Evolutionary conservation across 2,113 vertebrate genomes (phyloP), one percentile per base, ranked within the genome.

Genomic region (Trematomus loennbergii): DNA sequence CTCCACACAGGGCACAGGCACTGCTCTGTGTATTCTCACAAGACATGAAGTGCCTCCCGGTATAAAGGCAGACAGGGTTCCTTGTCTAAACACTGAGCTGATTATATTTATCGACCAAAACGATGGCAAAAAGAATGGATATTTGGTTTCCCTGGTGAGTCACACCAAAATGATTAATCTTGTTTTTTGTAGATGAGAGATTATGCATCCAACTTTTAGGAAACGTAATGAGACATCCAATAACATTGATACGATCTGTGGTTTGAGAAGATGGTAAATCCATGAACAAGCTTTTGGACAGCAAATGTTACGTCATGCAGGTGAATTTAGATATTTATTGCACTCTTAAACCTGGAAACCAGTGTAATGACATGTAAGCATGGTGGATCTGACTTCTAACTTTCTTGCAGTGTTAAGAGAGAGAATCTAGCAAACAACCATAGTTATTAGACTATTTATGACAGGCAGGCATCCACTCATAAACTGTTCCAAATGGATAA

Each of bases 101-200:
- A 78, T 48, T 33, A 33, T 52, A 46, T 12, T 0, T 25, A 67
- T 46, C 25, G 48, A 60, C n/a, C 9, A 43, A 62, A 72, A 48
- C 13, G 36, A n/a, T 68, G 66, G 73, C 16, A 58, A 22, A 64
- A 79, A 17, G 3, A 18, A 9, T 12, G 12, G 46, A 7, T 68
- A 65, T 63, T 43, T 61, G 45, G 4, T 74, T 82, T 50, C 52
- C 9, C 29, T 12, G 33, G 12, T 70, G 83, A 79, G 50, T 69
- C 78, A 74, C 20, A 1, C 17, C 29, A 29, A 15, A 18, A 45
- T 63, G 49, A 64, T 22, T 17, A 22, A 46, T 17, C 53, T 54
- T 11, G 22, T 46, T 5, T 46, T 48, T 36, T 36, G 25, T 36
- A 22, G 17, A 4, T 65, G 9, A 63, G 6, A 43, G 9, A 48